These are phyloP conservation scores for Musca vetustissima DNA, from an alignment of 1,140 invertebrate species.

Conservation along the genomic window DNA sequence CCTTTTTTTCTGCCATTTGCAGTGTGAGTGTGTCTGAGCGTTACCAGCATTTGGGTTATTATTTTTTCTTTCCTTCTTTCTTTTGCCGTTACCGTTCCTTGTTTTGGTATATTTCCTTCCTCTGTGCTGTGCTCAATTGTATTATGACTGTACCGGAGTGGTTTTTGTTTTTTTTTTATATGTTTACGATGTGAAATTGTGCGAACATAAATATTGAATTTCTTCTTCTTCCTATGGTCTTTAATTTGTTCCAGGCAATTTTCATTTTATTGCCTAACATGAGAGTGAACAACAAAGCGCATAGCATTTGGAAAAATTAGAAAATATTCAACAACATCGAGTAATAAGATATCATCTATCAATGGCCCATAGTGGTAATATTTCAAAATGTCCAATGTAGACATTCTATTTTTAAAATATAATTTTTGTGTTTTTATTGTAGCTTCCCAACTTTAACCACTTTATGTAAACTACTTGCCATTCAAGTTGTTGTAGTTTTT, in stretches of 20 bases:
- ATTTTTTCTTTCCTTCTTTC: too few species aligned
- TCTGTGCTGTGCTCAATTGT: background rate
- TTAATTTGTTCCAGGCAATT: background rate
- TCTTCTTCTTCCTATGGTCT: background rate
- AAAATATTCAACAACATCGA: background rate
- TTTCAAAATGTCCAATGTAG: background rate
- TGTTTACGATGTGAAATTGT: too few species aligned
- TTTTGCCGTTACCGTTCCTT: background rate
- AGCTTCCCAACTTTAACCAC: background rate
- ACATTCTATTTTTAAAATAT: conserved; percentile 3
- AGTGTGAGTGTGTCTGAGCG: conserved; percentile 11
- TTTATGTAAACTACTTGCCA: background rate
- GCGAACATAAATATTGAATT: too few species aligned
- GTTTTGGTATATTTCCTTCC: background rate
- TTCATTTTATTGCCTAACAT: background rate
- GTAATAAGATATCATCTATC: background rate
- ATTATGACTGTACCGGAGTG: too few species aligned
- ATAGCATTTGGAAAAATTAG: background rate
- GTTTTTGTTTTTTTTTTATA: too few species aligned
- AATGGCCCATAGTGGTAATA: background rate
- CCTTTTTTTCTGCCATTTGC: conserved; percentile 22
- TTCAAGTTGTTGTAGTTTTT: background rate
- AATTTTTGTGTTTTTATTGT: background rate
- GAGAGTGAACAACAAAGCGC: background rate
- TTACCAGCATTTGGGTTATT: background rate